Percentiles rank a stretch among this genome's conserved stretches.
phyloP scores from a whole-genome alignment of 2,113 vertebrate species.

The Otus sunia region DNA sequence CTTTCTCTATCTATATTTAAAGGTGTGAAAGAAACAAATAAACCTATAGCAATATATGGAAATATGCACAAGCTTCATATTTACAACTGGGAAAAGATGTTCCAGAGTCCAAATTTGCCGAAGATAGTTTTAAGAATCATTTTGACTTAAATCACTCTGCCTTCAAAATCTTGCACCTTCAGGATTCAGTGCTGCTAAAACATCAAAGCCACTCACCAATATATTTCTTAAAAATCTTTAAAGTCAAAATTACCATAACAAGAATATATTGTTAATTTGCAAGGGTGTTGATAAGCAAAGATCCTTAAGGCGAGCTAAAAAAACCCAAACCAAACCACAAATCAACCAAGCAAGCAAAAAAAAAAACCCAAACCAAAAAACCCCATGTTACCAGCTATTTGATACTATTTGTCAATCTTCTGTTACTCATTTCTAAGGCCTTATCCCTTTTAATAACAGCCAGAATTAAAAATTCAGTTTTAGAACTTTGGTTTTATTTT shows the following conservation, averaged over 20 bases:
- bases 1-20: background rate
- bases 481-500: background rate
- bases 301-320: background rate
- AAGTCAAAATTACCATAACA: background rate
- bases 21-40: background rate
- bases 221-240: background rate
- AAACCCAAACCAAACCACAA: background rate
- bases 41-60: background rate
- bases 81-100: background rate
- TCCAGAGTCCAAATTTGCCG: background rate
- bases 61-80: background rate
- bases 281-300: background rate
- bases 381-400: background rate
- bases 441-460: background rate
- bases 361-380: background rate
- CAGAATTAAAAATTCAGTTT: background rate
- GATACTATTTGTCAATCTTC: background rate
- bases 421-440: background rate
- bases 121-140: background rate
- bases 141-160: background rate
- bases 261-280: background rate
- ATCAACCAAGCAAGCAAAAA: background rate
- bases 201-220: background rate
- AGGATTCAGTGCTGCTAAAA: background rate
- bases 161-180: background rate